These are phyloP conservation scores for Guaruba guarouba DNA, from an alignment of 2,113 vertebrate species.

Conservation along the genomic window DNA sequence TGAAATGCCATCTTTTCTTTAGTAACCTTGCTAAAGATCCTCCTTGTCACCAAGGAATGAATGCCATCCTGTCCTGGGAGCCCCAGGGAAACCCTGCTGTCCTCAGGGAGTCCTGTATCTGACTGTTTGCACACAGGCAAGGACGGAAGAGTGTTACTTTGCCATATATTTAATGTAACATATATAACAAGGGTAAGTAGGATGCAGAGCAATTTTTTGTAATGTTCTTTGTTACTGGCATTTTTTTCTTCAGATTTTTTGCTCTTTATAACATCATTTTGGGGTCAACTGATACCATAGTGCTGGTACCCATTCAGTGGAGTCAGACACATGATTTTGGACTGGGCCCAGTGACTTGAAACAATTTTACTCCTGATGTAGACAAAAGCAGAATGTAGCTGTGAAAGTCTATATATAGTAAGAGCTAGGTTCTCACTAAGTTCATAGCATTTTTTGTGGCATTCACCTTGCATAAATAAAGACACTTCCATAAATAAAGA, in stretches of 20 bases:
- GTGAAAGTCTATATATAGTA: neutral
- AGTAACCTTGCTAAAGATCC: neutral
- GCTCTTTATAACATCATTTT: neutral
- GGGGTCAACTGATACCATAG: neutral
- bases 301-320: neutral
- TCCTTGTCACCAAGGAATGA: neutral
- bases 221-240: neutral
- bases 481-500: conserved; percentile 50
- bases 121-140: neutral
- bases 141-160: neutral
- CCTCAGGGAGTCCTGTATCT: neutral
- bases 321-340: neutral
- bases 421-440: neutral
- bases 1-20: neutral
- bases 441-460: conserved; percentile 2
- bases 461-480: conserved; percentile 44
- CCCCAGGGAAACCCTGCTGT: neutral
- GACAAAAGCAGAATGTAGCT: neutral
- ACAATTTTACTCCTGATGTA: neutral
- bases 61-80: neutral
- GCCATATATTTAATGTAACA: neutral
- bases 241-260: neutral
- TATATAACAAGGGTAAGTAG: neutral
- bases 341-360: neutral
- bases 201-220: neutral